Percentiles rank a stretch among this genome's conserved stretches.
Conservation (phyloP, 2,797 vertebrate genomes). For the Perodicticus potto region DNA sequence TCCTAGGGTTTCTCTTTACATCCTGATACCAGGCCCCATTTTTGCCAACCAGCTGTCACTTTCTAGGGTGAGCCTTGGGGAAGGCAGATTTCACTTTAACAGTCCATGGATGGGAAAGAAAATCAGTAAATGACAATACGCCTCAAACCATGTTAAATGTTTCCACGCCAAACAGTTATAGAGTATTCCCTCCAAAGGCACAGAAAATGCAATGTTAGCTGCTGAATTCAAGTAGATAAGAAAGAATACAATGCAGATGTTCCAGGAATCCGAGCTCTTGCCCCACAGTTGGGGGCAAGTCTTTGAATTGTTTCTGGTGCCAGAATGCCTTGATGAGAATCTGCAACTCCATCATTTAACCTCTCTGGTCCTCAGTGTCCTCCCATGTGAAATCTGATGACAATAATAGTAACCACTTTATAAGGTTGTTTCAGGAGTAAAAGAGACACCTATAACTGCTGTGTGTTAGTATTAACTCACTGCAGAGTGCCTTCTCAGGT, state of each 20-base stretch:
- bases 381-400: not conserved
- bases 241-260: constrained; percentile 43
- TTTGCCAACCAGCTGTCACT: not conserved
- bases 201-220: constrained; percentile 12
- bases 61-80: not conserved
- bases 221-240: constrained; percentile 52
- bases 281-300: not conserved
- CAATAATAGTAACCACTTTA: not conserved
- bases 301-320: constrained; percentile 51
- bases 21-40: not conserved
- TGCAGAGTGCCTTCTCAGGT: not conserved
- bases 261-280: not conserved
- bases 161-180: not conserved
- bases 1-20: not conserved
- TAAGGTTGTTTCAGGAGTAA: constrained; percentile 12
- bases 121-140: not conserved
- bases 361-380: not conserved
- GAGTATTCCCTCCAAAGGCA: not conserved
- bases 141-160: not conserved
- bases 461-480: not conserved
- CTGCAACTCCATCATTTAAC: not conserved
- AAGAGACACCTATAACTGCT: not conserved
- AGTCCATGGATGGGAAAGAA: not conserved
- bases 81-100: constrained; percentile 41
- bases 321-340: constrained; percentile 61